Evolutionary conservation across 2,113 vertebrate genomes (phyloP), one percentile per base, ranked within the genome.

Genomic region (Oreochromis spilurus): DNA sequence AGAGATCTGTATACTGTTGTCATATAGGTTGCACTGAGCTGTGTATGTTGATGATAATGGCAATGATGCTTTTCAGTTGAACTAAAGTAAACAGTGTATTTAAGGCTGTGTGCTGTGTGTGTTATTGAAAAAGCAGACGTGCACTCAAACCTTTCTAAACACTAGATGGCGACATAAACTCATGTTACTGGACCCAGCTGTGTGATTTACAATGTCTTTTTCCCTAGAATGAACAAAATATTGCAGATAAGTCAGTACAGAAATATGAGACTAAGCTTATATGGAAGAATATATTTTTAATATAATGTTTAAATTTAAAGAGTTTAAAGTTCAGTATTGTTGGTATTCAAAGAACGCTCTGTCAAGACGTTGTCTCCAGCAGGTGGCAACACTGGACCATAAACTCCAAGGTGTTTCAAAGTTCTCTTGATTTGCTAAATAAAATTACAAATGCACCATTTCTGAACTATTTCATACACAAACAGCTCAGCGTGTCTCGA

Each of bases 161-260:
- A 89, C 90, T 79, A 93, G 94, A 79, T 88, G 94, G 94, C 87
- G 50, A 36, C 43, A 40, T 60, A 58, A 40, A 75, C 21, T 81
- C 38, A 55, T 4, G 4, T 14, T 36, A 48, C 1, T 75, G 38
- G 4, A 45, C 70, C 1, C 43, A 19, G 40, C 21, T 48, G 14
- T 19, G 67, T 29, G 40, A 7, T 2, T 72, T 29, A 16, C 0
- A 45, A 16, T 0, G 9, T 31, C 16, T 31, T 50, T 77, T 19
- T 17, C 16, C 2, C 0, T 5, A 31, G 4, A 50, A 77, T 77
- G 31, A 77, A 31, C 4, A 77, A 29, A 48, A 29, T 75, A 75
- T 0, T 29, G 67, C 24, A 0, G 6, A 75, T 48, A 29, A 2
- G 14, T 31, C 9, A 31, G 24, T 8, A 50, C 6, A 19, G 70